These are phyloP conservation scores for Neodontobutis hainanensis DNA, from an alignment of 2,113 vertebrate genomes.

Conservation along the genomic window DNA sequence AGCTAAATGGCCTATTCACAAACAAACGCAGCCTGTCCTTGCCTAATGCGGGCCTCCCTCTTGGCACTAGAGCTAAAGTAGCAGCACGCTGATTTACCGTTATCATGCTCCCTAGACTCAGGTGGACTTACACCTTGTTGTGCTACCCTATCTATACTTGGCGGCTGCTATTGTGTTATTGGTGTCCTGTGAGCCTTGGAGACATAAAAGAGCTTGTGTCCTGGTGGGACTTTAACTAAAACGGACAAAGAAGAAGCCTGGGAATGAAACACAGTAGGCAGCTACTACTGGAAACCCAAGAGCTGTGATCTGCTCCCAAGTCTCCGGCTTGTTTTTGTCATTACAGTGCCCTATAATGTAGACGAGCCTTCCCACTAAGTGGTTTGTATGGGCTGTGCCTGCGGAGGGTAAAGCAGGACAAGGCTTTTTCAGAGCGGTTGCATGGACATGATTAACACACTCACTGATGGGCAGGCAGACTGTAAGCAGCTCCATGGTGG, in stretches of 20 bases:
- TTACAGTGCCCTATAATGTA: conserved; percentile 47
- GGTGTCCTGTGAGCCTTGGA: conserved; percentile 23
- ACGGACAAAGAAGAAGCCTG: conserved; percentile 68
- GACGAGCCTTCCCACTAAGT: conserved; percentile 36
- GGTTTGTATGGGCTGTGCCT: conserved; percentile 22
- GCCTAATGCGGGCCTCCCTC: conserved; percentile 17
- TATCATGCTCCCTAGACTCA: conserved; percentile 5
- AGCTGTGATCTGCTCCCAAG: conserved; percentile 57
- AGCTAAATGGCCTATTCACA: conserved; percentile 58
- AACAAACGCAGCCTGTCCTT: conserved; percentile 37
- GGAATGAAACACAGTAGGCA: conserved; percentile 64
- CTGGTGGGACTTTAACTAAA: conserved; percentile 31
- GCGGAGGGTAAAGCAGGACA: conserved; percentile 29
- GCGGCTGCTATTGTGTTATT: conserved; percentile 21
- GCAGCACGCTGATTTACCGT: conserved; percentile 7
- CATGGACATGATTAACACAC: conserved; percentile 39
- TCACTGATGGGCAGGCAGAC: conserved; percentile 48
- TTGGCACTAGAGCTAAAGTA: conserved; percentile 6
- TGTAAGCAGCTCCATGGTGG: conserved; percentile 24
- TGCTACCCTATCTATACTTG: conserved; percentile 44
- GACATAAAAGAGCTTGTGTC: conserved; percentile 43
- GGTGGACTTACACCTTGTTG: conserved; percentile 51
- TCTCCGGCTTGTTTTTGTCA: conserved; percentile 57
- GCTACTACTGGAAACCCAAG: conserved; percentile 53
- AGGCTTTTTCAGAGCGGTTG: conserved; percentile 19